These are phyloP conservation scores for Bathynomus jamesi DNA, from an alignment of 1,140 invertebrate genomes.

Conservation along the genomic window DNA sequence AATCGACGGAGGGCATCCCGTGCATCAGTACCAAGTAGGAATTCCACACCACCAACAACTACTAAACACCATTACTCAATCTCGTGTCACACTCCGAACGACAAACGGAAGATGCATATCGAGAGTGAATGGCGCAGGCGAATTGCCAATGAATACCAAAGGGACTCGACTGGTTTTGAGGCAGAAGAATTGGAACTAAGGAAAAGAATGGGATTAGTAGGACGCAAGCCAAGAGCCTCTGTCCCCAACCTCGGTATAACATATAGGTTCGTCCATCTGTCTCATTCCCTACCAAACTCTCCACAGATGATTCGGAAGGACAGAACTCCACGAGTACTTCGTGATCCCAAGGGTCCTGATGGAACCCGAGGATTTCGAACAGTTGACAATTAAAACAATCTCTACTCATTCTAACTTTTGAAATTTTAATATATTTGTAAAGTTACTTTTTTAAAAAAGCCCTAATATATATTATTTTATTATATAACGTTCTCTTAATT, in stretches of 20 bases:
- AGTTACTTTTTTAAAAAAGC: no score
- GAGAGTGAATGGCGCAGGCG: background rate
- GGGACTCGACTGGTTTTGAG: conserved; percentile 12
- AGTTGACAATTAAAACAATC: no score
- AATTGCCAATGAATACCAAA: background rate
- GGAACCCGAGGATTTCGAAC: conserved; percentile 21
- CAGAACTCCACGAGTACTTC: no score
- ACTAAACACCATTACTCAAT: background rate
- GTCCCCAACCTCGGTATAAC: background rate
- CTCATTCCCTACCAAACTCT: background rate
- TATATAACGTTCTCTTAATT: no score
- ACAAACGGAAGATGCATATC: background rate
- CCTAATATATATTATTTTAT: no score
- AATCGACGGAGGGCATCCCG: conserved; percentile 62
- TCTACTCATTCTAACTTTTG: no score
- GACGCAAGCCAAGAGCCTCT: background rate
- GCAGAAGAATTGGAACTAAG: background rate
- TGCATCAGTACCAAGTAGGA: conserved; percentile 51
- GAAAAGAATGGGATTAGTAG: background rate
- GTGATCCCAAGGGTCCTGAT: conserved; percentile 22
- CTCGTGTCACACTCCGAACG: background rate
- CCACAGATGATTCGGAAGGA: background rate
- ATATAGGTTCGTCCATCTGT: background rate
- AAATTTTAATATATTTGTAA: no score
- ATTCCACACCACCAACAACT: background rate